These are phyloP conservation scores for Nycticorax nycticorax DNA, from an alignment of 2,113 vertebrate genomes.

Conservation along the genomic window DNA sequence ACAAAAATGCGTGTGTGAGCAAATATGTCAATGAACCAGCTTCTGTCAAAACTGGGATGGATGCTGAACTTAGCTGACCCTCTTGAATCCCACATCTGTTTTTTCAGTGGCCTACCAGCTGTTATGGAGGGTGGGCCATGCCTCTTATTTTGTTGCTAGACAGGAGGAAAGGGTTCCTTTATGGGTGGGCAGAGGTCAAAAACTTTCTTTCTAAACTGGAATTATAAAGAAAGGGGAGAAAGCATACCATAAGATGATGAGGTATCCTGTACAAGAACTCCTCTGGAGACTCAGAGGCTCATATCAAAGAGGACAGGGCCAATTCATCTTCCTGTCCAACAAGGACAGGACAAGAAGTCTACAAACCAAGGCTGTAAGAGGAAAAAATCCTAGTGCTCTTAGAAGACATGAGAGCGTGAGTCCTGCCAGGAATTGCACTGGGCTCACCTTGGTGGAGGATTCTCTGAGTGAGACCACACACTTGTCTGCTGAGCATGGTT, in stretches of 20 bases:
- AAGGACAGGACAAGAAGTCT: background rate
- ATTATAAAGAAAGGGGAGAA: background rate
- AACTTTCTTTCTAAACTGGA: background rate
- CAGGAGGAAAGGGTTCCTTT: background rate
- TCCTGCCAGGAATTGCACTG: background rate
- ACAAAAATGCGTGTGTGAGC: background rate
- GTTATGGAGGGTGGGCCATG: background rate
- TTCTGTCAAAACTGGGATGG: background rate
- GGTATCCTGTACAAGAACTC: background rate
- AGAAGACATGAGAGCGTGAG: background rate
- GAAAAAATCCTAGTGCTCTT: background rate
- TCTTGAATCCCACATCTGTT: background rate
- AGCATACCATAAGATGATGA: background rate
- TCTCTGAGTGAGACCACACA: background rate
- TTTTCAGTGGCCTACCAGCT: background rate
- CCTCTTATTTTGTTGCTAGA: background rate
- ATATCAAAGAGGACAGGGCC: background rate
- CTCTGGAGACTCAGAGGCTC: background rate
- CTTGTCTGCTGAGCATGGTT: background rate
- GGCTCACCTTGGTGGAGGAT: background rate
- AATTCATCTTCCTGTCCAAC: background rate
- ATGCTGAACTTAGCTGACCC: slow-evolving; percentile 3
- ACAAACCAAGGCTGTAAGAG: background rate
- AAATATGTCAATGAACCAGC: background rate
- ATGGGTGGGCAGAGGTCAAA: background rate